These are phyloP conservation scores for Leucophora obtusa DNA, from an alignment of 2,888 invertebrate species.

Conservation along the genomic window DNA sequence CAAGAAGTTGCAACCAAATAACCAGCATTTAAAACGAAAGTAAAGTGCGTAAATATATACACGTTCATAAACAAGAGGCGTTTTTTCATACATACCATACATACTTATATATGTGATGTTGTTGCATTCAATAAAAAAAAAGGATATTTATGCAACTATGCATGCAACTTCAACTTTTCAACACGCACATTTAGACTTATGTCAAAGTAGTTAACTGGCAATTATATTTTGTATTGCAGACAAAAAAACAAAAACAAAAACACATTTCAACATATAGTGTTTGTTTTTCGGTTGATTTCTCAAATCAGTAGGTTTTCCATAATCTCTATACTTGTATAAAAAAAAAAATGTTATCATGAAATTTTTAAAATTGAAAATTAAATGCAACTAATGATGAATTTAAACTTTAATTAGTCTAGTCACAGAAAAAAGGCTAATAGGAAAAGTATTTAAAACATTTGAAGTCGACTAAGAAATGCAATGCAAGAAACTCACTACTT, in stretches of 20 bases:
- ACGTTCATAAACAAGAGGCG: conserved; percentile 42
- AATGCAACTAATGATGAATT: conserved; percentile 68
- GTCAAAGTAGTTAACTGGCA: conserved; percentile 63
- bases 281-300: background rate
- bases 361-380: conserved; percentile 65
- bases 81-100: conserved; percentile 31
- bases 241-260: conserved; percentile 1
- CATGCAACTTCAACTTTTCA: conserved; percentile 50
- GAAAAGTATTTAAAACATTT: no score
- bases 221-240: conserved; percentile 36
- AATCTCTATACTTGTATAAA: conserved; percentile 53
- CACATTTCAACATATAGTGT: conserved; percentile 38
- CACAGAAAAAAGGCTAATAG: background rate
- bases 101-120: conserved; percentile 9
- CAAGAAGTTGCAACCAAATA: conserved; percentile 25
- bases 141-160: conserved; percentile 50
- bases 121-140: conserved; percentile 24
- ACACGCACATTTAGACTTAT: conserved; percentile 62
- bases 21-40: conserved; percentile 53
- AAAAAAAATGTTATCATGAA: conserved; percentile 27
- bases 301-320: conserved; percentile 52
- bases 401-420: conserved; percentile 66
- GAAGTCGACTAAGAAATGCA: no score
- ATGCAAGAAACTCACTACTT: no score
- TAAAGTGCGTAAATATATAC: conserved; percentile 56